Evolutionary conservation across 2,888 invertebrate species (phyloP).

Genomic region (Lypha dubia): DNA sequence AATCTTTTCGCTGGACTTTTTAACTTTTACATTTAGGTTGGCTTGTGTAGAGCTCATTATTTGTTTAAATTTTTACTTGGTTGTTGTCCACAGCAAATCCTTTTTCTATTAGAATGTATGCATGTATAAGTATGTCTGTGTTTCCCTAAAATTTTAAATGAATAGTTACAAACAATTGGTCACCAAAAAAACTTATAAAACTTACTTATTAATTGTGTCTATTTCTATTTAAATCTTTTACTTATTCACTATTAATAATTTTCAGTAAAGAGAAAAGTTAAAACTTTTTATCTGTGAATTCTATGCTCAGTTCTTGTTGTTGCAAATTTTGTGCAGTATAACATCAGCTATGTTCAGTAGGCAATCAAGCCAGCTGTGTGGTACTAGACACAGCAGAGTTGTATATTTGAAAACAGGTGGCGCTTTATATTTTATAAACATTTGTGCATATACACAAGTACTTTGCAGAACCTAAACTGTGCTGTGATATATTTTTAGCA

Average conservation of each 20-base stretch:
- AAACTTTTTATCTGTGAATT: neutral
- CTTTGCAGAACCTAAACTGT: neutral
- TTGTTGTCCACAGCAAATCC: neutral
- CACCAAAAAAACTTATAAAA: neutral
- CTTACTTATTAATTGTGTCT: neutral
- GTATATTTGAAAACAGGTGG: neutral
- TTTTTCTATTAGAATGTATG: neutral
- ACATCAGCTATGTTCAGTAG: neutral
- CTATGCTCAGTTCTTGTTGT: neutral
- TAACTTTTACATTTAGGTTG: conserved; percentile 49
- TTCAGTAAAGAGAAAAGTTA: neutral
- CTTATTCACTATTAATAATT: neutral
- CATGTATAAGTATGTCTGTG: no score
- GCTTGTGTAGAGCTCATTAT: conserved; percentile 45
- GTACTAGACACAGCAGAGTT: neutral
- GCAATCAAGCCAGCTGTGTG: neutral
- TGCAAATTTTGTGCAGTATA: neutral
- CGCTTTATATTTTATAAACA: neutral
- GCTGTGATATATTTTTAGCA: neutral
- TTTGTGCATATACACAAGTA: neutral
- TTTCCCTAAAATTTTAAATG: neutral
- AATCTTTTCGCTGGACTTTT: conserved; percentile 87
- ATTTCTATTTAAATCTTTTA: neutral
- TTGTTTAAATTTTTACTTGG: neutral
- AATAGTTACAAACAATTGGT: neutral